Base-by-base conservation (phyloP, 1,140 invertebrate species). In the Trissolcus basalis region DNA sequence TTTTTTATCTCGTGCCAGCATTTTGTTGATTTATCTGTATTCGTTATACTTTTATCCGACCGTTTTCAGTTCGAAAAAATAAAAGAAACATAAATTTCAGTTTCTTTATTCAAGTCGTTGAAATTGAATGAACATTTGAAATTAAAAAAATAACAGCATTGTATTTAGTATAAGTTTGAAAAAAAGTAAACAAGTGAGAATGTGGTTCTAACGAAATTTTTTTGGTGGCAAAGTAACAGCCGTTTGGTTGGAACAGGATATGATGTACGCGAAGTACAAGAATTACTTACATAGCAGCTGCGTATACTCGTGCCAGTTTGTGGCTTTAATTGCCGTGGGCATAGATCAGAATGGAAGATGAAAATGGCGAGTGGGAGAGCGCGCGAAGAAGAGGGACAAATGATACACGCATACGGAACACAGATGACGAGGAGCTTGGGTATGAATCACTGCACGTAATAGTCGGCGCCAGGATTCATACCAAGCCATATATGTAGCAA, bases 361-460 rank as follows among this genome's bases (percentile, higher is more conserved):
- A 41, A 71, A 72, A 72, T 47, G 45, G 53, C 53, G 54, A 64
- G 60, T 59, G 54, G 54, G 19, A 63, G 53, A 63, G 58, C 15
- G 51, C 44, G 16, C 55, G 50, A 67, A 45, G 14, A 60, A 73
- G 59, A 65, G 61, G 49, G 69, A 65, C 56, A 61, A 74, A 61
- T 61, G 47, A 67, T 61, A 56, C 54, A 65, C 51, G 63, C 53
- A 67, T 56, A 75, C 63, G 63, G 50, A 68, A 68, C 58, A 51
- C 53, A 71, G 58, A 72, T 72, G 60, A 72, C 60, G 60, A 58
- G 60, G 39, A 53, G 54, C 53, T 45, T 50, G 15, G 35, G 53
- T 53, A 68, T 75, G 72, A 75, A 75, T 75, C 72, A 75, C 72
- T 50, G 59, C 64, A 68, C 59, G 65, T 68, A 69, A 68, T 69